Base-by-base conservation (phyloP, 2,888 invertebrate species). In the Rhagophthalmus giganteus region DNA sequence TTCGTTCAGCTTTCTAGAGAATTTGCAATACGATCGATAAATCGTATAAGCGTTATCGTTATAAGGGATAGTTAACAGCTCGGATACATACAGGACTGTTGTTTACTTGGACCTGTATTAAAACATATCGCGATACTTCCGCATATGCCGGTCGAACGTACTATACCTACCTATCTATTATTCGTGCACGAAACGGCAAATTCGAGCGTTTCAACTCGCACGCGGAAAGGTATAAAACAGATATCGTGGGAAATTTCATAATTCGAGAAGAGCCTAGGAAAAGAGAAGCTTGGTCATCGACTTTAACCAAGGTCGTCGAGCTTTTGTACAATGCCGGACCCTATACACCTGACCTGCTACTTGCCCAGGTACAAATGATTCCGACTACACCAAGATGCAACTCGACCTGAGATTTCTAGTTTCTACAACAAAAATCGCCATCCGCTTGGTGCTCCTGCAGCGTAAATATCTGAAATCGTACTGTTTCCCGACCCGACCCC, bases 231-330 rank as follows among this genome's bases (percentile, higher is more conserved):
- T 7, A 39, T 30, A 13, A 12, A 26, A 24, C 13, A 31, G 26
- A 45, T 41, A 57, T 46, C 49, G 54, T 54, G 52, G 41, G 57
- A 55, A 53, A 45, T 47, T 11, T 25, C 34, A 51, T 41, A 54
- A 58, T 44, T 54, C 31, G 8, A 35, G 26, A 37, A 42, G 27
- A 47, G 44, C 32, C 16, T 52, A 46, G 44, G 28, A 47, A 54
- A 49, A 54, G 42, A 42, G 37, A 16, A 31, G 33, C 51, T 54
- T 59, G 58, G 59, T 59, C 65, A 60, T 61, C 59, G 58, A 50
- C 55, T 57, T 57, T 35, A 33, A 53, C 42, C 59, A 60, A 60
- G 58, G 64, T 51, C 58, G 60, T 48, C 58, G 38, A 60, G 58
- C 61, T 59, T 62, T 57, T 48, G 51, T 52, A 51, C 54, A 54